Evolutionary conservation across 2,797 vertebrate species (phyloP).

Genomic region (Neoniphon sammara): DNA sequence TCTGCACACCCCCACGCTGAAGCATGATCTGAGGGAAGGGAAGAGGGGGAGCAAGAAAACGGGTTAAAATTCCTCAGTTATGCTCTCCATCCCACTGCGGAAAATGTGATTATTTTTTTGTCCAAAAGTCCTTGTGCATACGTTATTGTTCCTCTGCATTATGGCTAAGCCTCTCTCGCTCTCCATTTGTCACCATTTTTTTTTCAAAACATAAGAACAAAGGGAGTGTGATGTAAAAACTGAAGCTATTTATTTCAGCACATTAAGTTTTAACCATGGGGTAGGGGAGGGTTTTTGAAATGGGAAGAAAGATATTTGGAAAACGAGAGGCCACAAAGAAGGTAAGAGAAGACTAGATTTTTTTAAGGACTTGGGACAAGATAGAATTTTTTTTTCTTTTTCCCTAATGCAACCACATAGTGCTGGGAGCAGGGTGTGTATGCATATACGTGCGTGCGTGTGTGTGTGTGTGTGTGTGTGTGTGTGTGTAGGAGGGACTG

Average conservation of each 20-base stretch:
- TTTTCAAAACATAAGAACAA: constrained; percentile 59
- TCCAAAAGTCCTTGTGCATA: constrained; percentile 72
- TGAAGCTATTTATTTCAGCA: constrained; percentile 45
- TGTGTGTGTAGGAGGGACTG: background rate
- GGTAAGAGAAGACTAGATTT: constrained; percentile 3
- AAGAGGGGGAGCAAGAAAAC: constrained; percentile 39
- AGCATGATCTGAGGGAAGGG: constrained; percentile 48
- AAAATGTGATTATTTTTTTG: constrained; percentile 83
- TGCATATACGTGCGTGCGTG: background rate
- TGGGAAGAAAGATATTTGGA: background rate
- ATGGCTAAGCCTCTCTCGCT: constrained; percentile 67
- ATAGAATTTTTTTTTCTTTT: background rate
- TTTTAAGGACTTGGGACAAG: background rate
- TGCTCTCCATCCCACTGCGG: constrained; percentile 72
- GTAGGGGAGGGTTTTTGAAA: no score
- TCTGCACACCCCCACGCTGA: constrained; percentile 58
- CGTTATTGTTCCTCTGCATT: constrained; percentile 70
- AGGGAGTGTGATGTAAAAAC: constrained; percentile 45
- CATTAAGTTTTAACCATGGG: constrained; percentile 29
- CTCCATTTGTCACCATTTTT: constrained; percentile 46
- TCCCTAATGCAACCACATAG: no score
- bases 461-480: background rate
- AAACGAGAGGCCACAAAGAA: background rate
- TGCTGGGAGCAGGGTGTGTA: background rate
- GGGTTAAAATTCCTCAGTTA: constrained; percentile 69